These are phyloP conservation scores for Piprites chloris DNA, from an alignment of 2,113 vertebrate genomes.

Conservation along the genomic window DNA sequence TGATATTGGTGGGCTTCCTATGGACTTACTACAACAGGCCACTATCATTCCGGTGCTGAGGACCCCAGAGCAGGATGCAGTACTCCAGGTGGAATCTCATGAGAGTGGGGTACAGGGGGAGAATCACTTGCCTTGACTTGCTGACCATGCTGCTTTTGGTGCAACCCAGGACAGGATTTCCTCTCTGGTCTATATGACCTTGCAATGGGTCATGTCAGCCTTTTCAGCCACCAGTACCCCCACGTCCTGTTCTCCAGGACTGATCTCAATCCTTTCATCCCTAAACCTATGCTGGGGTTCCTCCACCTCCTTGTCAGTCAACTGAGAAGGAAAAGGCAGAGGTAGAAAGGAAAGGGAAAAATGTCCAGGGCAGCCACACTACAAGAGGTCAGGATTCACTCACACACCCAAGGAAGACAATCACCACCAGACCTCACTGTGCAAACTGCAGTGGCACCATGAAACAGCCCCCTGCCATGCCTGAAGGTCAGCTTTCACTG, in stretches of 20 bases:
- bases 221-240: background rate
- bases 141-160: background rate
- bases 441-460: background rate
- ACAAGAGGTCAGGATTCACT: background rate
- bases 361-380: background rate
- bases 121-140: background rate
- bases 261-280: background rate
- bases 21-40: background rate
- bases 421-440: background rate
- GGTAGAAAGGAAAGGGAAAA: background rate
- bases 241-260: background rate
- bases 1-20: background rate
- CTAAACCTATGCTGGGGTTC: rapidly evolving
- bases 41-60: background rate
- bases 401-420: background rate
- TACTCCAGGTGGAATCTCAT: background rate
- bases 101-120: background rate
- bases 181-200: background rate
- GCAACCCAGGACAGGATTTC: background rate
- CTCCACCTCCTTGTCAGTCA: background rate
- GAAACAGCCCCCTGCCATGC: background rate
- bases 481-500: background rate
- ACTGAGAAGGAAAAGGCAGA: background rate
- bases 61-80: background rate
- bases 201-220: background rate